A percentile compares a stretch with the other conserved stretches of the same genome.
Evolutionary conservation across 2,797 vertebrate species (phyloP).

Genomic region (Myiotriccus ornatus): DNA sequence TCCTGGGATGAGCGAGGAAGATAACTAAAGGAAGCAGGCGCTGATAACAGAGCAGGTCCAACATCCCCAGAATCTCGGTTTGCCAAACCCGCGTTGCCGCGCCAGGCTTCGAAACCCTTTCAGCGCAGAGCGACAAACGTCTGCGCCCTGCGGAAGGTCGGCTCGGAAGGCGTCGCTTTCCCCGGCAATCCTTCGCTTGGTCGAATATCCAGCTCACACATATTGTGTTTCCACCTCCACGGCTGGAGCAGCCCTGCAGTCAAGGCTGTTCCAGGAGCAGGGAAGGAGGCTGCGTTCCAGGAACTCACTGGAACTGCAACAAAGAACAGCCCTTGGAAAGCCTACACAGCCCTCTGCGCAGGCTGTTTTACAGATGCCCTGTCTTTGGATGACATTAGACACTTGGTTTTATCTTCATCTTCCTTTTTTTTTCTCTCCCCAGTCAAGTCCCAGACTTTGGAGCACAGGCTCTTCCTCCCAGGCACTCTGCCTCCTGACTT

Average conservation of each 20-base stretch:
- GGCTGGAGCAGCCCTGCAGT: conserved; percentile 61
- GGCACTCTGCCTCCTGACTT: not conserved
- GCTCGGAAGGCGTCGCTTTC: conserved; percentile 31
- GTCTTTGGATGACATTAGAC: conserved; percentile 46
- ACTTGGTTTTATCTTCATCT: conserved; percentile 52
- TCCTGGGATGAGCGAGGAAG: not conserved
- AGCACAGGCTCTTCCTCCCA: conserved; percentile 15
- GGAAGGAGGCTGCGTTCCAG: conserved; percentile 67
- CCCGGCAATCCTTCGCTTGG: conserved; percentile 19
- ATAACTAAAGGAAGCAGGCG: not conserved
- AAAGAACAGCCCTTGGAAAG: conserved; percentile 71
- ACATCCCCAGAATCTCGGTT: not conserved
- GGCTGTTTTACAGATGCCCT: conserved; percentile 63
- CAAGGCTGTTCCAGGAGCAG: conserved; percentile 60
- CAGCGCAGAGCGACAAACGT: not conserved
- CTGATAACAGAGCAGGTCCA: not conserved
- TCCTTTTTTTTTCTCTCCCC: accelerated
- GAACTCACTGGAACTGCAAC: conserved; percentile 69
- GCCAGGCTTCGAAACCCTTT: conserved; percentile 36
- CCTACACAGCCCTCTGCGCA: conserved; percentile 43
- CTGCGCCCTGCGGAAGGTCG: not conserved
- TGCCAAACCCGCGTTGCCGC: not conserved
- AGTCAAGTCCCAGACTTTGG: not conserved
- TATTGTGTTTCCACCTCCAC: conserved; percentile 61
- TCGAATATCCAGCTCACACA: not conserved